These are phyloP conservation scores for Aphodius sticticus DNA, from an alignment of 2,888 invertebrate genomes.

Conservation along the genomic window DNA sequence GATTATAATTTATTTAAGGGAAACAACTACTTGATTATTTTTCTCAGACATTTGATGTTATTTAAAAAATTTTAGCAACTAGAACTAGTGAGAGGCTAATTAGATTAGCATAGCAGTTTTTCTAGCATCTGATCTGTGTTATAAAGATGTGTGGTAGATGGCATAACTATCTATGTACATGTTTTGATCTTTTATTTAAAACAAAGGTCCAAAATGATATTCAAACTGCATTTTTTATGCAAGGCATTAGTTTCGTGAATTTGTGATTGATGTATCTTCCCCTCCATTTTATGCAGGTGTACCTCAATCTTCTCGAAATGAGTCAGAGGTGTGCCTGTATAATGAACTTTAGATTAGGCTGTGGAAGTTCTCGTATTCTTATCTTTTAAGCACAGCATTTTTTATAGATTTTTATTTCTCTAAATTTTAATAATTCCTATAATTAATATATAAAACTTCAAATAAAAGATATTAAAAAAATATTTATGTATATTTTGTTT, in stretches of 20 bases:
- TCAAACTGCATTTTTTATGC: neutral
- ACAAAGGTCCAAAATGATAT: neutral
- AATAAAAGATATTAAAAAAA: neutral
- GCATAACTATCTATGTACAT: neutral
- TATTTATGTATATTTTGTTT: neutral
- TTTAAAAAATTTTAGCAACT: neutral
- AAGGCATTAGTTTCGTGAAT: neutral
- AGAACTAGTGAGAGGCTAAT: neutral
- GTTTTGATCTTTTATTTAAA: neutral
- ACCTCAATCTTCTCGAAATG: neutral
- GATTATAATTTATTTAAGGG: neutral
- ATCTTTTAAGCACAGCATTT: neutral
- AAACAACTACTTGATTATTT: neutral
- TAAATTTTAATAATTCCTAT: neutral
- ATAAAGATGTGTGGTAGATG: neutral
- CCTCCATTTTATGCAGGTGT: neutral
- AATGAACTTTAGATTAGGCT: neutral
- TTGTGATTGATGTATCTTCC: conserved; percentile 4
- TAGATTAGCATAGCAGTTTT: neutral
- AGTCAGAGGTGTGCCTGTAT: neutral
- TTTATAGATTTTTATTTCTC: neutral
- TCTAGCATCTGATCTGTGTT: neutral
- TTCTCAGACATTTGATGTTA: neutral
- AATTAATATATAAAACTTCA: neutral
- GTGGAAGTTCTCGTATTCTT: conserved; percentile 4